Evolutionary conservation across 2,113 vertebrate genomes (phyloP), one percentile per base, ranked within the genome.

Genomic region (Datnioides undecimradiatus): DNA sequence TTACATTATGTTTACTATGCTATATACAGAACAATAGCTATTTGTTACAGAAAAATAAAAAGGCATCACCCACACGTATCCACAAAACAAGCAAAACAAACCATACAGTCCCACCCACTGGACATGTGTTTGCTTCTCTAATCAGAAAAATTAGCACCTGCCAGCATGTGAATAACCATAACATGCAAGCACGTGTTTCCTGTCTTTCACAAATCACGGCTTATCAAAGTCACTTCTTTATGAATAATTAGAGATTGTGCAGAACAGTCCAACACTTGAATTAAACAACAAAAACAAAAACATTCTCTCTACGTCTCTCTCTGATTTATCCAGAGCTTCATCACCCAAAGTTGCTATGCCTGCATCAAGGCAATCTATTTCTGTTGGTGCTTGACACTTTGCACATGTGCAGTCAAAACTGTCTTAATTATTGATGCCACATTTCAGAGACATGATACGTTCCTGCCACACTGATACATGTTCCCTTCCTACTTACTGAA

Each of bases 401-500:
- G 73, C 75, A 82, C 38, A 60, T 25, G 25, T 77, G 65, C 65
- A 85, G 72, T 73, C 73, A 76, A 80, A 83, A 79, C 75, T 27
- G 25, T 59, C 59, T 88, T 48, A 78, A 82, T 88, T 81, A 90
- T 83, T 82, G 40, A 91, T 87, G 60, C 40, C 49, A 60, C 38
- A 74, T 79, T 85, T 79, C 59, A 74, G 62, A 46, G 31, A 73
- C 27, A 29, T 69, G 41, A 84, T 68, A 74, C 41, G 52, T 66
- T 49, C 23, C 52, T 41, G 38, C 45, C 40, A 55, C 6, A 33
- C 36, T 79, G 71, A 84, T 71, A n/a, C n/a, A 34, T 8, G 68
- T 58, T 51, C 46, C 48, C 55, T 68, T 65, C 58, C 34, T 54
- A 36, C 73, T 57, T 55, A 46, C 51, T 84, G 31, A 73, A 83